A percentile compares a stretch with the other conserved stretches of the same genome.
phyloP scores from a whole-genome alignment of 1,140 invertebrate species.

The Piezodorus guildinii region DNA sequence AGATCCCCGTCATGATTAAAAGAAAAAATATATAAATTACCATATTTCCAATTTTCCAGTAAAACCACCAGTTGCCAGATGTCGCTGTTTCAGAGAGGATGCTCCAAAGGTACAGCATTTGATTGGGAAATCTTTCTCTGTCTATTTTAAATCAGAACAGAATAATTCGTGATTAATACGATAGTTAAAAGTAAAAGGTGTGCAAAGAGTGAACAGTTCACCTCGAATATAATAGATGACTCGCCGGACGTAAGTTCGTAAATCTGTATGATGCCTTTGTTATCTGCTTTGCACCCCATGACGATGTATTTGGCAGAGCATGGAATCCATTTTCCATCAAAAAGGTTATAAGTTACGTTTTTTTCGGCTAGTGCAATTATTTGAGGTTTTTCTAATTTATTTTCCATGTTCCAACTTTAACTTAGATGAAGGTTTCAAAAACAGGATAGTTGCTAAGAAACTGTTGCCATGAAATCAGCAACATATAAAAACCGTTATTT shows the following conservation, averaged over 20 bases:
- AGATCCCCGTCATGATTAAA: no score
- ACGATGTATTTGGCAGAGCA: slow-evolving; percentile 82
- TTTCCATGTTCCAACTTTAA: background rate
- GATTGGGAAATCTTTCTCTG: slow-evolving; percentile 67
- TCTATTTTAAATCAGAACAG: slow-evolving; percentile 31
- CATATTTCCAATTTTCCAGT: slow-evolving; percentile 74
- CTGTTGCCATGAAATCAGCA: background rate
- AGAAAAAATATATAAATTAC: no score
- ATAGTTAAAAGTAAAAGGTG: no score
- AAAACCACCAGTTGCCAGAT: slow-evolving; percentile 85
- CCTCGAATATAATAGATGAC: slow-evolving; percentile 55
- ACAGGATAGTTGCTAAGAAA: background rate
- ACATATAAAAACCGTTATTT: no score
- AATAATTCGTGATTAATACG: no score
- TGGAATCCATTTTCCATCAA: slow-evolving; percentile 91
- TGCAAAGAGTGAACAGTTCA: slow-evolving; percentile 27
- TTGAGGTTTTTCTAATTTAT: slow-evolving; percentile 55
- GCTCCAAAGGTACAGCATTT: slow-evolving; percentile 91
- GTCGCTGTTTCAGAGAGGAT: slow-evolving; percentile 59
- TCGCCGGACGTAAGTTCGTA: slow-evolving; percentile 67
- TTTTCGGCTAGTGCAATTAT: slow-evolving; percentile 81
- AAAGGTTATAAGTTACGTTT: slow-evolving; percentile 71
- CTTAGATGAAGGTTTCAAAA: background rate
- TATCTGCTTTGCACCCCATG: slow-evolving; percentile 71
- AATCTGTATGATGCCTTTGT: slow-evolving; percentile 75